Percentiles rank a stretch among this genome's conserved stretches.
Conservation (phyloP, 2,888 invertebrate species). For the Acrobasis repandana region DNA sequence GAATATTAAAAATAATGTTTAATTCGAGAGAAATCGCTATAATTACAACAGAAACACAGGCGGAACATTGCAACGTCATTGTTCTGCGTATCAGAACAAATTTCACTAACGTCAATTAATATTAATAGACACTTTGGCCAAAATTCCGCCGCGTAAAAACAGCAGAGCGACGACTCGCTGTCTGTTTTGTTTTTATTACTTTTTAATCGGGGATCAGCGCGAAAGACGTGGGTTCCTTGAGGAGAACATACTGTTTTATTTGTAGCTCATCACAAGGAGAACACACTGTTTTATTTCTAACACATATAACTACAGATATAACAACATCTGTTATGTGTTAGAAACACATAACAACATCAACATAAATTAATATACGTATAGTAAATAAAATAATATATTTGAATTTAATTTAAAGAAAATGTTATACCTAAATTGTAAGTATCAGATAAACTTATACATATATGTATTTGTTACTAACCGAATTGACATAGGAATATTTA, state of each 20-base stretch:
- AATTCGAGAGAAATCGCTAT: conserved; percentile 48
- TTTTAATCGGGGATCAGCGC: conserved; percentile 38
- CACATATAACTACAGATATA: no score
- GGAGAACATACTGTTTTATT: neutral
- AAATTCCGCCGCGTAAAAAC: conserved; percentile 49
- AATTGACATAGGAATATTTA: neutral
- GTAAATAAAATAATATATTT: no score
- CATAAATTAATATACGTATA: no score
- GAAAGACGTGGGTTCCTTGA: conserved; percentile 13
- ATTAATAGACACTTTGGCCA: conserved; percentile 63
- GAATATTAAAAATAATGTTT: conserved; percentile 20
- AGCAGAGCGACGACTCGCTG: conserved; percentile 35
- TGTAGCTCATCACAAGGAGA: neutral
- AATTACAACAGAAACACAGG: conserved; percentile 40
- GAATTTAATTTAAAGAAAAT: no score
- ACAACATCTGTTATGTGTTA: no score
- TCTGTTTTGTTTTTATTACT: conserved; percentile 41
- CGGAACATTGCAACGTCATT: conserved; percentile 60
- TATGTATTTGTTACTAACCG: no score
- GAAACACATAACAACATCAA: no score
- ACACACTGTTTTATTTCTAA: neutral
- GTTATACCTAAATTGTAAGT: no score
- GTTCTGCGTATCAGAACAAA: conserved; percentile 56
- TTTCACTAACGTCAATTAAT: conserved; percentile 67
- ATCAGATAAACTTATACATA: no score